Evolutionary conservation across 2,888 invertebrate genomes (phyloP), one percentile per base, ranked within the genome.

Genomic region (Pelosia muscerda): DNA sequence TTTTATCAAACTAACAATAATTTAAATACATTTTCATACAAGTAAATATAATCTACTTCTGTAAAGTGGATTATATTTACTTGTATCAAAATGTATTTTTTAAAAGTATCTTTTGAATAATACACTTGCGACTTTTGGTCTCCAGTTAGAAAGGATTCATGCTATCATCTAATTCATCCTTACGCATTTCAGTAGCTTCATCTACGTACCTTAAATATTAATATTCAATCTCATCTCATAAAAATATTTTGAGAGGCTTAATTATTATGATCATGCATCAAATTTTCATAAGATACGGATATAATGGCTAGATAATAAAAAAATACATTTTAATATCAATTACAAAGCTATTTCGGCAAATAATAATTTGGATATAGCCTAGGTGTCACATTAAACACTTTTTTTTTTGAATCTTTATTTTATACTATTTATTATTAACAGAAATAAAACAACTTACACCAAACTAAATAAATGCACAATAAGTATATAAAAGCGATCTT

Each of bases 121-220:
- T n/a, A n/a, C 2, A n/a, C 34, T 34, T 5, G n/a, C 49, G 8
- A 0, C 0, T n/a, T n/a, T 19, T 0, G 1, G 5, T 6, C 1
- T 49, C 9, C 4, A 19, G 6, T 2, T 42, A 42, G 10, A 6
- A 1, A 49, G n/a, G n/a, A 1, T 1, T 2, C 6, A n/a, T n/a
- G n/a, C 0, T 9, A 8, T 8, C 8, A 49, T 49, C n/a, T 49
- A 19, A 6, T 42, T 19, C 4, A 15, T 3, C 38, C 42, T 19
- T 19, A 42, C 42, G 6, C 13, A 42, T 19, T 42, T 42, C 19
- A 19, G 2, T 49, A 49, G 5, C 6, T 15, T 42, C 42, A 19
- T 19, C 11, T 42, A 15, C 1, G 19, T 42, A 38, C 1, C 4
- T 15, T 34, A 34, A 34, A 11, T 34, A 2, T 19, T 19, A 49